Conservation (phyloP, 2,113 vertebrate species). For the Perccottus glenii region DNA sequence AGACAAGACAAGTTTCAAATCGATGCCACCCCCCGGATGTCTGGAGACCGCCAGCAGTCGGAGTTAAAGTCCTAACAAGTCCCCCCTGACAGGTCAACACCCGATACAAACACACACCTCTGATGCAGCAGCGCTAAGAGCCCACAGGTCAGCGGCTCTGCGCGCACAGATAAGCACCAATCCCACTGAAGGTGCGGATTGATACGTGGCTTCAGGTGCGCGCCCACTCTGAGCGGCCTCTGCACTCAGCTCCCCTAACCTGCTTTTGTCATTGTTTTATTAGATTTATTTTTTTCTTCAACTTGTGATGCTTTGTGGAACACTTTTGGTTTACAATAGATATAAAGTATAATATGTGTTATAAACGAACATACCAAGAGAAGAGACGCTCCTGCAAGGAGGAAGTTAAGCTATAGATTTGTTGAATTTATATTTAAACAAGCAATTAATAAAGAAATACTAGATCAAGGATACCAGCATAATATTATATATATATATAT, state of each 20-base stretch:
- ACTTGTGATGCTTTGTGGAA: no score
- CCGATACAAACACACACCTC: slow-evolving; percentile 71
- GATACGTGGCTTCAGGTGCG: slow-evolving; percentile 46
- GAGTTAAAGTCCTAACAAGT: slow-evolving; percentile 82
- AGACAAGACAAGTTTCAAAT: slow-evolving; percentile 83
- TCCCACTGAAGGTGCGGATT: slow-evolving; percentile 57
- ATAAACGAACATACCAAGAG: no score
- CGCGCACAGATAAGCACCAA: slow-evolving; percentile 68
- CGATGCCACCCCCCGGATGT: slow-evolving; percentile 78
- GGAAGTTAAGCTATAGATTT: no score
- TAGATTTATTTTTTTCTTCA: background rate
- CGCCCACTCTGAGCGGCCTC: slow-evolving; percentile 32
- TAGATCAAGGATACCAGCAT: no score
- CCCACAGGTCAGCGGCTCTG: slow-evolving; percentile 68
- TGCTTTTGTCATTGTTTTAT: slow-evolving; percentile 12
- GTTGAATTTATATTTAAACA: no score
- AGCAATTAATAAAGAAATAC: no score
- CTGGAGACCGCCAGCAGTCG: slow-evolving; percentile 76
- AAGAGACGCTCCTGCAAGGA: no score
- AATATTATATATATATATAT: no score
- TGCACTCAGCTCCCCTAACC: slow-evolving; percentile 17
- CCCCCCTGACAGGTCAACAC: slow-evolving; percentile 79
- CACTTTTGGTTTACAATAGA: no score
- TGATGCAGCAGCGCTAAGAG: slow-evolving; percentile 48
- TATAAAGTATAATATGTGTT: no score